Conservation (phyloP, 2,113 vertebrate species). For the Zapornia atra region DNA sequence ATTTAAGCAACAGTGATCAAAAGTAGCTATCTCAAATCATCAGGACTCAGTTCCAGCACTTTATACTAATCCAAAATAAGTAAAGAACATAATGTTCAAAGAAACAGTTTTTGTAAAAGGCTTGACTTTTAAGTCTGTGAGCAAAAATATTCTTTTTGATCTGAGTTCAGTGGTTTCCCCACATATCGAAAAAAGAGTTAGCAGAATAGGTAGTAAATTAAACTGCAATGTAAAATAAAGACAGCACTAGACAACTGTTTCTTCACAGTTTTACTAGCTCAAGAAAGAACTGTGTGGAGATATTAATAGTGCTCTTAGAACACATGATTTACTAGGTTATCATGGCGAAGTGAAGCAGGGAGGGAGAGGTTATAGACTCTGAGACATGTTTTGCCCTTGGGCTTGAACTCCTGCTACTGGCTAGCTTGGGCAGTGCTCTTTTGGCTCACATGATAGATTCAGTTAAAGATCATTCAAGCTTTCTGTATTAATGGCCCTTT, state of each 20-base stretch:
- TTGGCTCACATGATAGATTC: not conserved
- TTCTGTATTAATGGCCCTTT: not conserved
- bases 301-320: not conserved
- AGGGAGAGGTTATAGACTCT: not conserved
- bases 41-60: conserved; percentile 26
- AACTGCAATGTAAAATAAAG: conserved; percentile 13
- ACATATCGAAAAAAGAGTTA: conserved; percentile 24
- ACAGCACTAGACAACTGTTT: not conserved
- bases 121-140: conserved; percentile 64
- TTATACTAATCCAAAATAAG: conserved; percentile 69
- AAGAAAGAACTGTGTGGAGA: not conserved
- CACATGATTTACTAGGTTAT: not conserved
- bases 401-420: not conserved
- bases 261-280: not conserved
- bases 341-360: not conserved
- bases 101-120: conserved; percentile 40
- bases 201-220: conserved; percentile 40
- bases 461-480: not conserved
- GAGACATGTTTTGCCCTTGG: not conserved
- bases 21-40: conserved; percentile 48
- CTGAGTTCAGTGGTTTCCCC: conserved; percentile 39
- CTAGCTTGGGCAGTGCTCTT: not conserved
- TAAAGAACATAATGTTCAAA: conserved; percentile 69
- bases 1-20: conserved; percentile 64
- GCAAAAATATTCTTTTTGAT: conserved; percentile 67